Conservation (phyloP, 2,797 vertebrate species). For the Sylvia borin region DNA sequence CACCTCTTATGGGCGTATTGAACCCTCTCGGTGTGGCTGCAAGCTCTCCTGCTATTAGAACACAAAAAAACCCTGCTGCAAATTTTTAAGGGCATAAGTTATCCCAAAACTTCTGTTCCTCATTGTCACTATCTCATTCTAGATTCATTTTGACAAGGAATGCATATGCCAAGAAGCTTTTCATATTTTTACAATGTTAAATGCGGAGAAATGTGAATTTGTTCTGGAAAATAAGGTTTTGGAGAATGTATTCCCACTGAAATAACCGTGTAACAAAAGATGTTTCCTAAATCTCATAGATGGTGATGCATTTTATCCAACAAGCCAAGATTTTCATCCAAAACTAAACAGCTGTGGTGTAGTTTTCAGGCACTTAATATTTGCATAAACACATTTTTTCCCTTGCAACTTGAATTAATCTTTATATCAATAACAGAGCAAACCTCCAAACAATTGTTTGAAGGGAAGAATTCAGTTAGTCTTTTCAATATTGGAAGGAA, state of each 20-base stretch:
- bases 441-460: conserved; percentile 26
- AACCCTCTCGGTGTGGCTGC: not conserved
- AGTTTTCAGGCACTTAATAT: conserved; percentile 61
- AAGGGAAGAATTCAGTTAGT: not conserved
- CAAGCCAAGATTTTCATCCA: conserved; percentile 54
- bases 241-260: conserved; percentile 15
- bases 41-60: not conserved
- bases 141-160: conserved; percentile 8
- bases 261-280: conserved; percentile 44
- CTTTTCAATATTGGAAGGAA: not conserved
- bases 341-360: conserved; percentile 59
- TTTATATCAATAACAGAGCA: conserved; percentile 36
- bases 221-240: conserved; percentile 28
- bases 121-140: not conserved
- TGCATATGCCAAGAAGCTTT: conserved; percentile 11
- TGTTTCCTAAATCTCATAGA: conserved; percentile 23
- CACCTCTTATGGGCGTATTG: not conserved
- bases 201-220: conserved; percentile 29
- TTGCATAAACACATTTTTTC: conserved; percentile 63
- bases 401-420: conserved; percentile 36
- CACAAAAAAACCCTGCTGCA: not conserved
- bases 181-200: not conserved
- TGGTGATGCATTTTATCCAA: not conserved
- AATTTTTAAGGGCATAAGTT: not conserved
- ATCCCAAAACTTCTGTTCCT: not conserved